These are phyloP conservation scores for Misgurnus mizolepis DNA, from an alignment of 2,113 vertebrate genomes.

Conservation along the genomic window DNA sequence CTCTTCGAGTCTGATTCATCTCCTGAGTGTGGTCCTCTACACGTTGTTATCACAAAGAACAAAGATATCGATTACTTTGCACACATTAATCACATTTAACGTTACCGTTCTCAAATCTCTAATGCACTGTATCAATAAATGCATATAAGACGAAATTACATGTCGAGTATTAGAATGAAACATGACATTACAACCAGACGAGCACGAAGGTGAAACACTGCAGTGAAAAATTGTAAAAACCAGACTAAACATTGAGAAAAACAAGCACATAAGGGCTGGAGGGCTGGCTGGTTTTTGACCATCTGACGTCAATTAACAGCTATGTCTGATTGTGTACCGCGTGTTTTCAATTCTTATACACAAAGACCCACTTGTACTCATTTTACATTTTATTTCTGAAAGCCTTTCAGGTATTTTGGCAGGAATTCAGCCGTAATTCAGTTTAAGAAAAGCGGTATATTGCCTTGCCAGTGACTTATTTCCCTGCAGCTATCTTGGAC, in stretches of 20 bases:
- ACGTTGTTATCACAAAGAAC: slow-evolving; percentile 29
- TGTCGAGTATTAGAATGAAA: too few relatives aligned
- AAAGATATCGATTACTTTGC: slow-evolving; percentile 36
- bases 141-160: too few relatives aligned
- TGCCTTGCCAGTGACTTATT: not conserved
- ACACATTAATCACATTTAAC: slow-evolving; percentile 5
- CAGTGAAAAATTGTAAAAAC: too few relatives aligned
- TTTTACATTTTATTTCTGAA: not conserved
- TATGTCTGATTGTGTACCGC: too few relatives aligned
- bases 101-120: too few relatives aligned
- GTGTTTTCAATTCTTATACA: not conserved
- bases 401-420: not conserved
- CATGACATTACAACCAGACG: too few relatives aligned
- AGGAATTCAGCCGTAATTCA: not conserved
- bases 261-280: too few relatives aligned
- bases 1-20: slow-evolving; percentile 48
- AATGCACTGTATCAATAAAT: too few relatives aligned
- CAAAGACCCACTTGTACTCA: not conserved
- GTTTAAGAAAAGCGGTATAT: not conserved
- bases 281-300: too few relatives aligned
- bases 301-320: too few relatives aligned
- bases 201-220: too few relatives aligned
- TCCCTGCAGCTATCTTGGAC: not conserved
- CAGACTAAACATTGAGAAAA: too few relatives aligned
- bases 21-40: slow-evolving; percentile 32